Evolutionary conservation across 1,140 invertebrate genomes (phyloP).

Genomic region (Psix sp.): DNA sequence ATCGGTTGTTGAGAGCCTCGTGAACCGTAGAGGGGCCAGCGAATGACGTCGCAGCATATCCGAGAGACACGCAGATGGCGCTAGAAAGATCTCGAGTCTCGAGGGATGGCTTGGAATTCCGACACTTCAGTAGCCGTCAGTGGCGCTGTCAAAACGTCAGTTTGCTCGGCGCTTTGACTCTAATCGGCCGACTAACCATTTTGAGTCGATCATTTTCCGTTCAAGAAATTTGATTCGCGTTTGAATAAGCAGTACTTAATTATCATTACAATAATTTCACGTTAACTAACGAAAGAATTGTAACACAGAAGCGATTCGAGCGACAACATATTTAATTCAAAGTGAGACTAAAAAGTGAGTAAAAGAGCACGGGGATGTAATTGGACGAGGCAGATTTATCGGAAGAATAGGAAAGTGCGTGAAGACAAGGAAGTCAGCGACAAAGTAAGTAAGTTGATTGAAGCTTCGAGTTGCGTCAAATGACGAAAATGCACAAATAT

Average conservation of each 20-base stretch:
- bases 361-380: too few species aligned
- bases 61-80: slow-evolving; percentile 1
- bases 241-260: too few species aligned
- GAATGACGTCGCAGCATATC: neutral
- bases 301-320: too few species aligned
- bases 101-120: slow-evolving; percentile 10
- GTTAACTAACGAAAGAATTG: too few species aligned
- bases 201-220: neutral
- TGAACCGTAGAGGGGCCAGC: neutral
- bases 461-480: too few species aligned
- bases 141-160: slow-evolving; percentile 59
- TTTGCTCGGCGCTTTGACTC: slow-evolving; percentile 61
- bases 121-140: slow-evolving; percentile 18
- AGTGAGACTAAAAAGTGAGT: too few species aligned
- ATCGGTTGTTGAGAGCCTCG: too few species aligned
- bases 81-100: slow-evolving; percentile 3
- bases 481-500: too few species aligned
- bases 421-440: neutral
- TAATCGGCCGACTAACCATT: slow-evolving; percentile 1
- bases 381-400: too few species aligned
- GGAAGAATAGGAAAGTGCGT: too few species aligned
- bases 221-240: neutral
- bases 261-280: too few species aligned
- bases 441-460: neutral
- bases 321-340: too few species aligned